Evolutionary conservation across 2,888 invertebrate genomes (phyloP), one percentile per base, ranked within the genome.

Genomic region (Troglohyphantes excavatus): DNA sequence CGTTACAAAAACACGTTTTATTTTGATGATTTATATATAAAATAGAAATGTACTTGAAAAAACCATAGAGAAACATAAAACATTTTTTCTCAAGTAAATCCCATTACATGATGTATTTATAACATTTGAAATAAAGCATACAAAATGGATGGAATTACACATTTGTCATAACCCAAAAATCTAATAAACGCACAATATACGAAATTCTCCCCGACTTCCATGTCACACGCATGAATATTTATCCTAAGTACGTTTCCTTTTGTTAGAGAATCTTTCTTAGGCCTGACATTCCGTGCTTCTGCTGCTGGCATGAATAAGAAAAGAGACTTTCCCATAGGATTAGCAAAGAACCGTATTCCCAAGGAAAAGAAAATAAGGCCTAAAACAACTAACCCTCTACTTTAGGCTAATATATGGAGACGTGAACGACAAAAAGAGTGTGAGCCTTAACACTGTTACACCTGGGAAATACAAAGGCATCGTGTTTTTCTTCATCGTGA

Each of bases 301-400:
- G 39, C 13, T 65, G 63, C n/a, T 59, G 39, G 63, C 33, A 78
- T 78, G 65, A 78, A 78, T 65, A 78, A 78, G 43, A 39, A 78
- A 65, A 78, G 43, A 27, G 26, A 43, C 33, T 21, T 23, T 78
- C 78, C 43, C 78, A 2, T 2, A 43, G 43, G 78, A 78, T 78
- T 26, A 65, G 43, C 21, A 23, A 39, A 17, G 53, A 76, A 33
- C 29, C 76, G 59, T 39, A 23, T 33, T 23, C 63, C 2, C 13
- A 26, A 78, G 39, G 63, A 63, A 78, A 78, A 63, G 26, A 65
- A 19, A 78, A 63, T n/a, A 65, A 78, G 39, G 63, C 46, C 17
- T 46, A 46, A 46, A 72, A 78, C 33, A 78, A 63, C 43, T 43
- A 63, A 43, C 78, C 65, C 26, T 33, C 78, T 78, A 78, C 78